These are phyloP conservation scores for Bradynema listronoti DNA, from an alignment of 1,140 invertebrate species.

Conservation along the genomic window DNA sequence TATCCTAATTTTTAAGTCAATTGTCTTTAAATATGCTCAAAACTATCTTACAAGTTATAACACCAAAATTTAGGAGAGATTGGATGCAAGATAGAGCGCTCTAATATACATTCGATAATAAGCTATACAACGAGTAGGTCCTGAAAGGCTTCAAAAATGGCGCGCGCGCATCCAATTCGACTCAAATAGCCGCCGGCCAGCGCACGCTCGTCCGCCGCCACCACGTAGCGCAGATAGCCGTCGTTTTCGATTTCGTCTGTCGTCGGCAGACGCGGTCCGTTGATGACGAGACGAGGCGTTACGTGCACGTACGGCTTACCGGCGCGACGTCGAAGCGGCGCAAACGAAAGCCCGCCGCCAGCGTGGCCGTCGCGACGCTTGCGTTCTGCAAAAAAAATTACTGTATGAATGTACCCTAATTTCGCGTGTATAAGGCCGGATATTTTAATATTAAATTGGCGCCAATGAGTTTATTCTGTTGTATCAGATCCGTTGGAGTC, in stretches of 20 bases:
- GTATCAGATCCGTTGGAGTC: too few relatives aligned
- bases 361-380: conserved; percentile 58
- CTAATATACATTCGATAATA: too few relatives aligned
- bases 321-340: conserved; percentile 22
- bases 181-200: conserved; percentile 78
- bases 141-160: conserved; percentile 79
- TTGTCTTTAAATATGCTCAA: too few relatives aligned
- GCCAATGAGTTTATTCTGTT: too few relatives aligned
- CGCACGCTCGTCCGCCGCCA: conserved; percentile 7
- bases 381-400: conserved; percentile 25
- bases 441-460: too few relatives aligned
- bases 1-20: too few relatives aligned
- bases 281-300: conserved; percentile 65
- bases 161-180: conserved; percentile 74
- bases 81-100: too few relatives aligned
- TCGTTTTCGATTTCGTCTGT: conserved; percentile 65
- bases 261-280: conserved; percentile 70
- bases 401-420: too few relatives aligned
- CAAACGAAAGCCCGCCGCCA: conserved; percentile 50
- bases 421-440: too few relatives aligned
- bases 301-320: conserved; percentile 62
- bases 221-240: conserved; percentile 72
- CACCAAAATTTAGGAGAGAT: too few relatives aligned
- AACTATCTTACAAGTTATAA: too few relatives aligned
- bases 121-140: too few relatives aligned